These are phyloP conservation scores for Cephus nigrinus DNA, from an alignment of 2,888 invertebrate species.

Conservation along the genomic window DNA sequence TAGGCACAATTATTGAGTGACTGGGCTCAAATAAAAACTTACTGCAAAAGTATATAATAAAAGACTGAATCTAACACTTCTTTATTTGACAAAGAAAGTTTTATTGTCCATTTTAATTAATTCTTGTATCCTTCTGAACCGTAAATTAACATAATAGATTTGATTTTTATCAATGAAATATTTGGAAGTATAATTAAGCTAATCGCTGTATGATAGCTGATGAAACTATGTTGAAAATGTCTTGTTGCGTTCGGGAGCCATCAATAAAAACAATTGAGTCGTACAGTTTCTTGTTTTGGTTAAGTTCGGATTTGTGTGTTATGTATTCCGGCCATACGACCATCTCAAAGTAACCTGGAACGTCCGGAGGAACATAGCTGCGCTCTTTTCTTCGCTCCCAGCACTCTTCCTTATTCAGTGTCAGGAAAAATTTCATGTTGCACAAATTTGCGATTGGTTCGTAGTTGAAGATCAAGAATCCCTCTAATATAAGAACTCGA, in stretches of 20 bases:
- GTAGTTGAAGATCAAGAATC: conserved; percentile 81
- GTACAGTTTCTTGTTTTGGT: conserved; percentile 39
- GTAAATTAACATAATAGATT: too few relatives aligned
- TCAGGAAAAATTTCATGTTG: conserved; percentile 80
- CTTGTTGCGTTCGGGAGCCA: conserved; percentile 29
- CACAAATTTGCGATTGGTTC: conserved; percentile 76
- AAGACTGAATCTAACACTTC: too few relatives aligned
- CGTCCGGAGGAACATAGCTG: conserved; percentile 88
- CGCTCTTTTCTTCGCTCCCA: conserved; percentile 71
- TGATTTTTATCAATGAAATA: too few relatives aligned
- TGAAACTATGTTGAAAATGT: too few relatives aligned
- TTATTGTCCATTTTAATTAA: too few relatives aligned
- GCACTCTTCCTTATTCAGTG: conserved; percentile 77
- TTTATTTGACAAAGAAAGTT: neutral
- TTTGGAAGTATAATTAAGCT: too few relatives aligned
- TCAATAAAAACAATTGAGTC: conserved; percentile 49
- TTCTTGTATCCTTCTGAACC: too few relatives aligned
- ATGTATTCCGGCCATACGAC: conserved; percentile 93
- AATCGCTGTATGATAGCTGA: too few relatives aligned
- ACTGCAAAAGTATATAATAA: too few relatives aligned
- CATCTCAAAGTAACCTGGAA: conserved; percentile 86
- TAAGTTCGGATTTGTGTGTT: conserved; percentile 68
- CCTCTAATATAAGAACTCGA: conserved; percentile 78
- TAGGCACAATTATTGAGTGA: conserved; percentile 8
- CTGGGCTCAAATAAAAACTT: too few relatives aligned